Evolutionary conservation across 2,797 vertebrate species (phyloP), one percentile per base, ranked within the genome.

Genomic region (Chrysocyon brachyurus): DNA sequence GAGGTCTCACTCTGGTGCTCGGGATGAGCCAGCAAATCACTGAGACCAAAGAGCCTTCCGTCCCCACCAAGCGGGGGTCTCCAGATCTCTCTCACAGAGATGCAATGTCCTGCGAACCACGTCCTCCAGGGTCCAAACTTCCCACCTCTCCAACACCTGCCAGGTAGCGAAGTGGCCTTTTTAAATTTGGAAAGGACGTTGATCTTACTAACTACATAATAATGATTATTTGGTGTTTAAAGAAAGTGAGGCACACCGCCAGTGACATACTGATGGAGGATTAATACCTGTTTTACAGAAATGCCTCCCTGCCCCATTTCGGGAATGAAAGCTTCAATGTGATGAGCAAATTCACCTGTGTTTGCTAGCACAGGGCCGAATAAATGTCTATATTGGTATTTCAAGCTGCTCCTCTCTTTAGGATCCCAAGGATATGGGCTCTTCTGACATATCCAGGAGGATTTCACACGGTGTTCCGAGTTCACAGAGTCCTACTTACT

Each of bases 1-100:
- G 96, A 97, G 87, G 89, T 46, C 90, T 97, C 96, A 79, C 95
- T 97, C 94, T 94, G 75, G 93, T 98, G 97, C 79, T 91, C 68
- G 52, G 92, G 81, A 97, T 86, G 10, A 82, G 31, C 90, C 75
- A 66, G 49, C 52, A 98, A 97, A 98, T 94, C 84, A 96, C 86
- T 70, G 33, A 28, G 85, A 97, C 93, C 95, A 97, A 92, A 96
- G 46, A 14, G 79, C 0, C 0, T 63, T 63, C 24, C 61, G 49
- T 96, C 81, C 96, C 70, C 85, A 90, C 87, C 88, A 68, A 81
- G 68, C 1, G 26, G 96, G 94, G 95, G 91, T 93, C 90, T 97
- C 79, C 68, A 66, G 63, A 72, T 46, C 24, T 83, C 89, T 33
- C 85, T 92, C 77, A 64, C 6, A 81, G 17, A 77, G 89, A 56